phyloP scores from a whole-genome alignment of 92 coral and sea anemone genomes.

The Anthopleura xanthogrammica region DNA sequence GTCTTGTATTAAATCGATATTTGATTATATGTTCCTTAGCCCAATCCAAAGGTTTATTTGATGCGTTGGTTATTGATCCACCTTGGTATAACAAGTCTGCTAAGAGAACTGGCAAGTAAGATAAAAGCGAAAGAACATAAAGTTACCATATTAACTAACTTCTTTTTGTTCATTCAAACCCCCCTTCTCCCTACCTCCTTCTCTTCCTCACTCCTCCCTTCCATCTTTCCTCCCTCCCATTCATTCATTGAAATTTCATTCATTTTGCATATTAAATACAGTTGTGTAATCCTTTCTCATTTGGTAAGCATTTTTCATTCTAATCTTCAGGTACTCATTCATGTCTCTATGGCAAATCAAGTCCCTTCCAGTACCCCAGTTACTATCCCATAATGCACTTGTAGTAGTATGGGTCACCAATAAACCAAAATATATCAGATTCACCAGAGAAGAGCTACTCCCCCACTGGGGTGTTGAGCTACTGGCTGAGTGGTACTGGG shows the following conservation, averaged over 20 bases:
- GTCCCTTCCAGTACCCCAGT: constrained; percentile 71
- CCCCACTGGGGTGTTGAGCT: constrained; percentile 83
- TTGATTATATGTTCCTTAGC: not conserved
- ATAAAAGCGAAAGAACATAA: too few relatives aligned
- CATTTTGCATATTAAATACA: not conserved
- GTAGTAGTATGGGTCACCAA: constrained; percentile 96
- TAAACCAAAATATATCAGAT: constrained; percentile 84
- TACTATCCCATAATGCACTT: constrained; percentile 67
- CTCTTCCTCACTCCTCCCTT: not conserved
- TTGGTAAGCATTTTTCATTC: not conserved
- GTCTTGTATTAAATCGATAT: too few relatives aligned
- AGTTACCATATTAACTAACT: too few relatives aligned
- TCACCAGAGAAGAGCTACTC: constrained; percentile 81
- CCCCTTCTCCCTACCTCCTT: not conserved
- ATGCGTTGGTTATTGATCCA: constrained; percentile 84
- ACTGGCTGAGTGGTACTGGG: constrained; percentile 97
- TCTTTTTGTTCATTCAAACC: not conserved
- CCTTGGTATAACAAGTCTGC: constrained; percentile 99
- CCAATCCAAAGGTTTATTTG: constrained; percentile 44
- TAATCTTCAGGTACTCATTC: constrained; percentile 74
- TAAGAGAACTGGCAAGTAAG: constrained; percentile 87
- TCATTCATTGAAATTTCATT: not conserved
- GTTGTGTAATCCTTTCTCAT: not conserved
- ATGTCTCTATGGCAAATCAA: constrained; percentile 96
- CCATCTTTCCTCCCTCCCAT: not conserved